Evolutionary conservation across 2,113 vertebrate species (phyloP).

Genomic region (Callaeas wilsoni): DNA sequence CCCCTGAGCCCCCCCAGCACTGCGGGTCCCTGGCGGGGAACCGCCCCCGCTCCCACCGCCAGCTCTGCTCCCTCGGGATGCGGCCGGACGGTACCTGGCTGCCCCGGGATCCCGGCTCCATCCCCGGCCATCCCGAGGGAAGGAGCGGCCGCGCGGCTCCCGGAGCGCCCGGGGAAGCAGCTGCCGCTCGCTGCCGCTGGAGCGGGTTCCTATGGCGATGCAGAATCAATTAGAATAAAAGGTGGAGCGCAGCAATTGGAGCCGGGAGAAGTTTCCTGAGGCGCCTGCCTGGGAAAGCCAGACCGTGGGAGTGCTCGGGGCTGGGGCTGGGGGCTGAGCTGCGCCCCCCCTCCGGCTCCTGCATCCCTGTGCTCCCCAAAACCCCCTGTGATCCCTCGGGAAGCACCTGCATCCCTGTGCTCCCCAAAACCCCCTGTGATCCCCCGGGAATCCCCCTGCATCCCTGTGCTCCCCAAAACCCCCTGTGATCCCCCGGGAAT

Average conservation of each 20-base stretch:
- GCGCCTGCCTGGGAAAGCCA: neutral
- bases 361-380: too few relatives aligned
- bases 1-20: neutral
- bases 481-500: neutral
- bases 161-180: neutral
- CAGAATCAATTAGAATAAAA: constrained; percentile 41
- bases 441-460: neutral
- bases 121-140: neutral
- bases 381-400: rapidly evolving
- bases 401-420: rapidly evolving
- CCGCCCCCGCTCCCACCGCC: rapidly evolving
- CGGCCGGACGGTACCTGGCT: neutral
- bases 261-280: neutral
- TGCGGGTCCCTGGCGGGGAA: rapidly evolving
- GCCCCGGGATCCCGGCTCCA: neutral
- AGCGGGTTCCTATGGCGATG: constrained; percentile 65
- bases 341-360: neutral
- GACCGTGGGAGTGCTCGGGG: neutral
- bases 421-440: neutral
- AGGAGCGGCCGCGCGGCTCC: neutral
- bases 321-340: neutral
- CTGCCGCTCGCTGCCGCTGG: neutral
- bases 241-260: constrained; percentile 40
- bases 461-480: neutral
- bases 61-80: neutral